Conservation (phyloP, 2,888 invertebrate genomes). For the Heliconius aoede region DNA sequence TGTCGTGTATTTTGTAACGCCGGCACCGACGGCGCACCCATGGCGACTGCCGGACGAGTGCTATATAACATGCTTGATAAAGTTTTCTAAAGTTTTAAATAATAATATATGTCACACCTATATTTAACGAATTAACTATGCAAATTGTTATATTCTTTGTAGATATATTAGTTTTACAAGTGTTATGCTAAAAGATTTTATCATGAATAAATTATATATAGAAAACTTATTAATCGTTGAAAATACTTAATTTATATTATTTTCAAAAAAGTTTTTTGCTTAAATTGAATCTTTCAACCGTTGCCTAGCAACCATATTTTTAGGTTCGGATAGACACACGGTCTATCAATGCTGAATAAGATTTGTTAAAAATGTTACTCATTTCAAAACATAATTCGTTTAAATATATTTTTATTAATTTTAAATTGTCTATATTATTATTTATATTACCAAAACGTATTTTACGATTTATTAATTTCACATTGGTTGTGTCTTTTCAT, state of each 20-base stretch:
- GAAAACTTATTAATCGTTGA: not conserved
- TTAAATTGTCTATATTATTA: not conserved
- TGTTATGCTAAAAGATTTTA: not conserved
- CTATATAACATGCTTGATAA: constrained; percentile 58
- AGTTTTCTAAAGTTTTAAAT: not conserved
- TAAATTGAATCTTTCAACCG: not conserved
- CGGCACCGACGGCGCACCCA: constrained; percentile 63
- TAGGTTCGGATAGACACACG: constrained; percentile 9
- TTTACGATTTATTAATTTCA: not conserved
- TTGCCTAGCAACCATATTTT: constrained; percentile 31
- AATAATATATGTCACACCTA: constrained; percentile 5
- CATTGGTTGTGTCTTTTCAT: not conserved
- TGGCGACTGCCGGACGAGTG: constrained; percentile 53
- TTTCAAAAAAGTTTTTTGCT: not conserved
- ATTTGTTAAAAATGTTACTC: not conserved
- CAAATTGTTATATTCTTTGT: not conserved
- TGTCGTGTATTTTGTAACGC: constrained; percentile 55
- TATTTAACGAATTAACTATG: constrained; percentile 14
- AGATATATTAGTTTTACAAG: not conserved
- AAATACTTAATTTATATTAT: not conserved
- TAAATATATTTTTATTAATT: not conserved
- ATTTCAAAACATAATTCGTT: not conserved
- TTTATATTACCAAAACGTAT: not conserved
- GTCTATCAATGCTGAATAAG: not conserved
- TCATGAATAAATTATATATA: not conserved